These are phyloP conservation scores for Syrrhaptes paradoxus DNA, from an alignment of 2,113 vertebrate genomes.

Conservation along the genomic window DNA sequence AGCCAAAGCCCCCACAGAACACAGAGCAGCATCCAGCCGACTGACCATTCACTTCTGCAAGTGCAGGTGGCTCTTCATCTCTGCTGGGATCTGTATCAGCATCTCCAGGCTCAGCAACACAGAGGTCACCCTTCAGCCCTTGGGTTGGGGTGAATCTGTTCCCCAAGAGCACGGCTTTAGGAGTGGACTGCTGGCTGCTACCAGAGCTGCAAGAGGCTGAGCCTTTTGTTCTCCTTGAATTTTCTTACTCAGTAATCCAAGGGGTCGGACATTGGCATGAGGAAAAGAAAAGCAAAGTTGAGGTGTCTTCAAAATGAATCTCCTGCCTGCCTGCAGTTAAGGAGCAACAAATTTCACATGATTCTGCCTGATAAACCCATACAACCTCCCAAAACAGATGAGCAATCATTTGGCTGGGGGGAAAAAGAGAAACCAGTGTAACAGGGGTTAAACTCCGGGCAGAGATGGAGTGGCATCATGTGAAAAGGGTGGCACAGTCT, in stretches of 20 bases:
- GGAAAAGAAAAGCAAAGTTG: background rate
- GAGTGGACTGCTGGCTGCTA: fast-evolving
- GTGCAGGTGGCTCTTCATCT: background rate
- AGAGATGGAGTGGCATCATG: background rate
- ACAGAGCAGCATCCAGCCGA: background rate
- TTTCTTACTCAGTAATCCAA: background rate
- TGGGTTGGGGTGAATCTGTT: background rate
- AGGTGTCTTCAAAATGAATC: background rate
- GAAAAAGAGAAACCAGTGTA: background rate
- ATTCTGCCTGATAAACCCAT: background rate
- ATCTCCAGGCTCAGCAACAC: background rate
- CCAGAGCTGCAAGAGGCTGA: background rate
- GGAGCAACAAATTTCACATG: fast-evolving
- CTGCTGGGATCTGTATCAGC: background rate
- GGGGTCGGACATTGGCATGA: fast-evolving
- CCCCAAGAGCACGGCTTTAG: background rate
- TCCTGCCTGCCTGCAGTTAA: background rate
- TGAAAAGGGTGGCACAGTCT: background rate
- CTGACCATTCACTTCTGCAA: background rate
- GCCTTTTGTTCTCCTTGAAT: background rate
- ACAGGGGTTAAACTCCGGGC: background rate
- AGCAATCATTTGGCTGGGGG: background rate
- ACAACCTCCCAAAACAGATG: background rate
- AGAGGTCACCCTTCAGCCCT: background rate
- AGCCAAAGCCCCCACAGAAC: background rate